Evolutionary conservation across 2,797 vertebrate species (phyloP), one percentile per base, ranked within the genome.

Genomic region (Lagodon rhomboides): DNA sequence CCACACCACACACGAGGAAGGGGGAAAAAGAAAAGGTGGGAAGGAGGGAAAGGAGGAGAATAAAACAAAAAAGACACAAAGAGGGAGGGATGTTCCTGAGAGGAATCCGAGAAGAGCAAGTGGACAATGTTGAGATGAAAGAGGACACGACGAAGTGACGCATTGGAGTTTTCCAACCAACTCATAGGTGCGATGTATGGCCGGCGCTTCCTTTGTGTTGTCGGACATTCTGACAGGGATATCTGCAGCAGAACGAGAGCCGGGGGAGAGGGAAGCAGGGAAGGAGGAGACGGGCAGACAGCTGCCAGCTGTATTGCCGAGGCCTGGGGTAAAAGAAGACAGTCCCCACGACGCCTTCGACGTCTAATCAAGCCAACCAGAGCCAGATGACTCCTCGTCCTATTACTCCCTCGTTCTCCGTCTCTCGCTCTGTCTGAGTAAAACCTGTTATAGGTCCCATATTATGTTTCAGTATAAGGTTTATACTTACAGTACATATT

Each of bases 291-390:
- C 49, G 68, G 65, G 61, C 51, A 74, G 80, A 72, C 85, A 83
- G 82, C 84, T 91, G 83, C 82, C 79, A 80, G 79, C 53, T 12
- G 44, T 84, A 85, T 75, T 84, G 81, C 77, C 73, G 68, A 73
- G 43, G 65, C 82, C 73, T 13, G 38, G 51, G 70, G 79, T 83
- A 67, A 79, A 83, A 72, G 65, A 81, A 71, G 85, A 81, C 51
- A 53, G 73, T 81, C 68, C 76, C 75, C 11, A 47, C 61, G 70
- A 88, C 10, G 58, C 72, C 73, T 54, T 68, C 41, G 82, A 82
- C 75, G 50, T 84, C 80, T 85, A 80, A 86, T 86, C 81, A 82
- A 82, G 83, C 85, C 84, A 72, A 73, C 23, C 44, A 50, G 25
- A 80, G 80, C 71, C 75, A 79, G 51, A 82, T 80, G 79, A 85